Percentiles rank a stretch among this genome's conserved stretches.
These are phyloP conservation scores for Gracilinanus agilis DNA, from an alignment of 2,113 vertebrate species.

Conservation along the genomic window DNA sequence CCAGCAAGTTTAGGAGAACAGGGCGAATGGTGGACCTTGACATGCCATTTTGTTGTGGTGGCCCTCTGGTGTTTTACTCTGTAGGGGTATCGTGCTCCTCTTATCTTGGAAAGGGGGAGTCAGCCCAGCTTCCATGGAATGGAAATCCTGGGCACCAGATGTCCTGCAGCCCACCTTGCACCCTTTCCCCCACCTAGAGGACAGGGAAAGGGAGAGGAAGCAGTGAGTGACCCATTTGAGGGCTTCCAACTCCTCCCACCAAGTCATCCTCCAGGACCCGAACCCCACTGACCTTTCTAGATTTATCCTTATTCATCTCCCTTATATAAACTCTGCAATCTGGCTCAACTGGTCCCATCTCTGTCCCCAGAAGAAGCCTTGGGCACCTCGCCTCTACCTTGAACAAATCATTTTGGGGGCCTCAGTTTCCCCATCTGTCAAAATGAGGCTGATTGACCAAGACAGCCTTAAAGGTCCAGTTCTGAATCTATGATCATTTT, in stretches of 20 bases:
- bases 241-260: not conserved
- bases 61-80: not conserved
- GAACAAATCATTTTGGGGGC: no score
- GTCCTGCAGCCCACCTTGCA: not conserved
- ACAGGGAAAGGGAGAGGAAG: not conserved
- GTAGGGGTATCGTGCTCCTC: not conserved
- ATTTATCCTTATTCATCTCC: no score
- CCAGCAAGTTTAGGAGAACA: not conserved
- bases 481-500: no score
- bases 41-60: not conserved
- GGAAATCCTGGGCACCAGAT: not conserved
- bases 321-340: no score
- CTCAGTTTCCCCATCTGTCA: no score
- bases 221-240: not conserved
- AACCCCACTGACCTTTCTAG: no score
- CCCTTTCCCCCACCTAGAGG: not conserved
- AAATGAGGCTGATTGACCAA: no score
- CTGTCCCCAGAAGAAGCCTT: no score
- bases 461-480: no score
- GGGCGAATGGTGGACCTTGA: not conserved
- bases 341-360: no score
- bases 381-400: no score
- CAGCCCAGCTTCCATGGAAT: not conserved
- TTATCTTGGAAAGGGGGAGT: not conserved
- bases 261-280: not conserved